Evolutionary conservation across 2,797 vertebrate species (phyloP).

Genomic region (Anguilla megastoma): DNA sequence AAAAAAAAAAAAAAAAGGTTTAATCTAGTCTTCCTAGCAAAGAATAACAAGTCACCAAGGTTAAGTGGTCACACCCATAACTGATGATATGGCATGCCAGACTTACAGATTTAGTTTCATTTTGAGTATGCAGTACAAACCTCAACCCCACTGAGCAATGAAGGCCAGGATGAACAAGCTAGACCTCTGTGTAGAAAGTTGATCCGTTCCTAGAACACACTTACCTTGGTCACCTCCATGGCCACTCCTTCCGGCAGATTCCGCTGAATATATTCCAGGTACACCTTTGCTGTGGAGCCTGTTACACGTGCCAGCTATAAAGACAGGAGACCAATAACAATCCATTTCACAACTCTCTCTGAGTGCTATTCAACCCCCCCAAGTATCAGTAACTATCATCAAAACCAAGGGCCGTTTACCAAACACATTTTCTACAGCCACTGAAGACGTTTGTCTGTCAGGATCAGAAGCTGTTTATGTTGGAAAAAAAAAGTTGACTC

Average conservation of each 20-base stretch:
- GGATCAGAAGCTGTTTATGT: too few relatives aligned
- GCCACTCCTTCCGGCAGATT: conserved; percentile 96
- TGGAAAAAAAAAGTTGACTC: neutral
- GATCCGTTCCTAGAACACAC: neutral
- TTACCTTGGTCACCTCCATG: conserved; percentile 91
- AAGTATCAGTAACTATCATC: neutral
- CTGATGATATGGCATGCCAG: neutral
- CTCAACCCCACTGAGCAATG: neutral
- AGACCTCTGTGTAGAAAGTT: neutral
- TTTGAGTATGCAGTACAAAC: neutral
- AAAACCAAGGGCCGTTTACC: neutral
- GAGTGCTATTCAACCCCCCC: neutral
- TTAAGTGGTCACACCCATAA: neutral
- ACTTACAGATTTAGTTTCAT: too few relatives aligned
- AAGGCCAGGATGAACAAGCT: neutral
- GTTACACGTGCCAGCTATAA: conserved; percentile 72
- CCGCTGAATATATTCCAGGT: conserved; percentile 93
- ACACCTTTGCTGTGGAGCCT: conserved; percentile 84
- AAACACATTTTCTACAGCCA: neutral
- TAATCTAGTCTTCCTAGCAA: too few relatives aligned
- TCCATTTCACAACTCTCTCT: neutral
- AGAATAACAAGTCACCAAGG: too few relatives aligned
- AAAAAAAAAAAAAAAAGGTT: too few relatives aligned
- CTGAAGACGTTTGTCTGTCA: neutral
- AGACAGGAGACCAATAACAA: neutral